Evolutionary conservation across 2,797 vertebrate genomes (phyloP).

Genomic region (Florisuga fusca): DNA sequence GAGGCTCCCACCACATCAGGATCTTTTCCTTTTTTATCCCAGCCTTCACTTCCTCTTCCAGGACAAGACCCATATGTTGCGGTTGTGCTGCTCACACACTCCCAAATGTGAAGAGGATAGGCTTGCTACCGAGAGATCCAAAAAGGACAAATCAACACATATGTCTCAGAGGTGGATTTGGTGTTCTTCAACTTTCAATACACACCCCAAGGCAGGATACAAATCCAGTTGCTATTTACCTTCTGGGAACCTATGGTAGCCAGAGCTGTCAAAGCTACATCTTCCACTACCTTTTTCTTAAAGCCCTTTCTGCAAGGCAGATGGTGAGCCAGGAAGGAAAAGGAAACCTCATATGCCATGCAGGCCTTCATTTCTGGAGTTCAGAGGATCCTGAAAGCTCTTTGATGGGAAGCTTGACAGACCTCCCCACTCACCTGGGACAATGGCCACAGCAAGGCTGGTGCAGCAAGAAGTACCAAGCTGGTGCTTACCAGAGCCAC

Average conservation of each 20-base stretch:
- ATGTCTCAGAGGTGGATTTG: neutral
- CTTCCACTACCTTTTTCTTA: neutral
- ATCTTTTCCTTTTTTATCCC: neutral
- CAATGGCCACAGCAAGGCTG: neutral
- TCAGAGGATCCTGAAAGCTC: neutral
- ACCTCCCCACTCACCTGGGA: neutral
- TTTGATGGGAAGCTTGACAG: neutral
- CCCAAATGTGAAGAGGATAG: neutral
- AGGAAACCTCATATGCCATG: neutral
- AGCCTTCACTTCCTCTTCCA: neutral
- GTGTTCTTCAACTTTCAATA: neutral
- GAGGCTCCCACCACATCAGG: neutral
- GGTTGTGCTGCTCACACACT: rapidly evolving
- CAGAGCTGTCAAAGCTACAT: neutral
- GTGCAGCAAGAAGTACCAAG: rapidly evolving
- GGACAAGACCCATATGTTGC: neutral
- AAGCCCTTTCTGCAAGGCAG: neutral
- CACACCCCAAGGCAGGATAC: neutral
- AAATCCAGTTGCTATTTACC: neutral
- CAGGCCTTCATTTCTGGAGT: neutral
- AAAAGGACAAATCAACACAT: neutral
- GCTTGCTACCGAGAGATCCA: neutral
- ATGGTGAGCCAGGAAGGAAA: neutral
- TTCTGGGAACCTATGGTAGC: neutral
- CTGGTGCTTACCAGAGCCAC: neutral